Conservation (phyloP, 2,888 invertebrate species). For the Heliconius charithonia region DNA sequence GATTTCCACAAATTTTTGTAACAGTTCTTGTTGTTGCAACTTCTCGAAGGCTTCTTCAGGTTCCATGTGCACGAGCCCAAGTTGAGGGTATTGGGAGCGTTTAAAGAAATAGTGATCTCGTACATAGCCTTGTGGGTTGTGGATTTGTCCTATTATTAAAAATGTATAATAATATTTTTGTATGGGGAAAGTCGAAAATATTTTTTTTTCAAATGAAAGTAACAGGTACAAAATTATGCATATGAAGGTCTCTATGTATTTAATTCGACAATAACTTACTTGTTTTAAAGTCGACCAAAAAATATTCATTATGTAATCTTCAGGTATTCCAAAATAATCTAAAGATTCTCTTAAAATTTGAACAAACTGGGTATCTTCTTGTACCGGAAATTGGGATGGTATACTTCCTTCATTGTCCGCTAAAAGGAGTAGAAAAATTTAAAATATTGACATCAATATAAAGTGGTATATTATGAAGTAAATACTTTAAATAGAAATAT, state of each 20-base stretch:
- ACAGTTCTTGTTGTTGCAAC: conserved; percentile 94
- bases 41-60: conserved; percentile 95
- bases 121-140: conserved; percentile 97
- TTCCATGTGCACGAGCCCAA: conserved; percentile 96
- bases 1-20: conserved; percentile 97
- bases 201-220: not conserved
- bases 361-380: conserved; percentile 98
- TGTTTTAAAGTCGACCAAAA: conserved; percentile 98
- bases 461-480: too few relatives aligned
- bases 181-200: not conserved
- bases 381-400: conserved; percentile 99
- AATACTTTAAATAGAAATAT: not conserved
- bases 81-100: conserved; percentile 98
- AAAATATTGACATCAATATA: not conserved
- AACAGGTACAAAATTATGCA: not conserved
- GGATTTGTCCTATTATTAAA: conserved; percentile 91
- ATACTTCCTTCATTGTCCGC: conserved; percentile 96
- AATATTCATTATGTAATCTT: conserved; percentile 94
- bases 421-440: conserved; percentile 52
- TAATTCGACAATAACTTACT: conserved; percentile 85
- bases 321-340: conserved; percentile 98
- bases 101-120: conserved; percentile 98
- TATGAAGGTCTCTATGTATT: too few relatives aligned
- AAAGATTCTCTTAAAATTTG: conserved; percentile 97
- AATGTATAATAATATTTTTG: not conserved